Base-by-base conservation (phyloP, 2,888 invertebrate species). In the Hypsopygia costalis region DNA sequence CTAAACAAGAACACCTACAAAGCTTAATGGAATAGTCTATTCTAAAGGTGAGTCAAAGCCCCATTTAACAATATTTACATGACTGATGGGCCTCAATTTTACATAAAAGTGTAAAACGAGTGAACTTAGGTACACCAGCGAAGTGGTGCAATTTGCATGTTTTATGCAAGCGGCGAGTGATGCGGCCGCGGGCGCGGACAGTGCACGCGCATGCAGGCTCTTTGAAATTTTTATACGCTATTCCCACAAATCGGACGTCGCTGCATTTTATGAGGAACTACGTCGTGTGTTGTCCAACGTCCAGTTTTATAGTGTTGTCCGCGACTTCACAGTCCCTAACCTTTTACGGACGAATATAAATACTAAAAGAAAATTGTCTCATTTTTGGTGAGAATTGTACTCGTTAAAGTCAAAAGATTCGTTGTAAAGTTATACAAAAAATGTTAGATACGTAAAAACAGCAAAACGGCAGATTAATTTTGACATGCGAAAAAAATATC, bases 81-180 rank as follows among this genome's bases (percentile, higher is more conserved):
- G 79, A 73, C 70, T 81, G 82, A 82, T 81, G 68, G 76, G 58
- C 63, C 60, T 69, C 78, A 70, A 73, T 83, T 85, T 83, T 77
- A 80, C 75, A 82, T 80, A 83, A 83, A 86, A 85, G 76, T 81
- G 78, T 74, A 81, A 83, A 80, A 82, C 80, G 77, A 80, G 73
- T 74, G 78, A 79, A 78, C 82, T 83, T 81, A 80, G 81, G 63
- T 58, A 56, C 74, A 74, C 72, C 69, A 68, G 70, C 62, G 80
- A 83, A 85, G 85, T 85, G 82, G 77, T 77, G 77, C 85, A 87
- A 87, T 88, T 88, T 86, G 76, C 87, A 88, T 88, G 79, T 81
- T 83, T 86, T 83, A 88, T 87, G 81, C 81, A 81, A 25, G 65
- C 68, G 62, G 61, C 64, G 75, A 73, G 75, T 73, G 83, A 80